Percentiles rank a stretch among this genome's conserved stretches.
Evolutionary conservation across 2,113 vertebrate species (phyloP).

Genomic region (Sitta europaea): DNA sequence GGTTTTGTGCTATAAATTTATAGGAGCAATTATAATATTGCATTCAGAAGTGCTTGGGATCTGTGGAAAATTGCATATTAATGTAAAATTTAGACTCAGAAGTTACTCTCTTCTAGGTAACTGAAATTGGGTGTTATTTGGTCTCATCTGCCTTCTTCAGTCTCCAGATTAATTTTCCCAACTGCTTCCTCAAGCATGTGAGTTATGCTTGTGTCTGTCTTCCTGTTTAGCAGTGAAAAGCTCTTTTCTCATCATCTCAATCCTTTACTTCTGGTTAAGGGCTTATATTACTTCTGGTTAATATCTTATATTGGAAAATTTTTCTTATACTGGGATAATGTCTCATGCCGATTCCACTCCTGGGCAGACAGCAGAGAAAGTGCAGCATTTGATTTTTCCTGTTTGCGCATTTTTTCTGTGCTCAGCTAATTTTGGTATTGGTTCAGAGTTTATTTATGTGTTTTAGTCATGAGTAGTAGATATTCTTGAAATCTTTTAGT

Average conservation of each 20-base stretch:
- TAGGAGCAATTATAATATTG: not conserved
- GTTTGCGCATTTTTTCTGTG: not conserved
- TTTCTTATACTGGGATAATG: not conserved
- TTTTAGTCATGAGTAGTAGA: not conserved
- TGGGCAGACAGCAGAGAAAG: not conserved
- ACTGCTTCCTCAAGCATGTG: not conserved
- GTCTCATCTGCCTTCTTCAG: not conserved
- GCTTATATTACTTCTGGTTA: no score
- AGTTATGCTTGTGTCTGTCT: not conserved
- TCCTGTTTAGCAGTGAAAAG: not conserved
- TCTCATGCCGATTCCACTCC: not conserved
- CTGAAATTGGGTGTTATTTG: not conserved
- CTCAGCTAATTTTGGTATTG: not conserved
- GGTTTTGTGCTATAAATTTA: not conserved
- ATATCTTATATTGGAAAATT: not conserved
- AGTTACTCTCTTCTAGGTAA: not conserved
- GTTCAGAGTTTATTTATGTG: not conserved
- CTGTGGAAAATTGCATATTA: not conserved
- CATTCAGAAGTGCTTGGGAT: not conserved
- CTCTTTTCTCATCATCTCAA: not conserved
- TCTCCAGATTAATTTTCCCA: not conserved
- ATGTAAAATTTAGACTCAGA: not conserved
- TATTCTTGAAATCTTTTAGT: not conserved
- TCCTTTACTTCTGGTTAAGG: not conserved
- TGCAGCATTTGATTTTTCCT: not conserved